phyloP scores from a whole-genome alignment of 1,140 invertebrate species.

The Pteromalus puparum region DNA sequence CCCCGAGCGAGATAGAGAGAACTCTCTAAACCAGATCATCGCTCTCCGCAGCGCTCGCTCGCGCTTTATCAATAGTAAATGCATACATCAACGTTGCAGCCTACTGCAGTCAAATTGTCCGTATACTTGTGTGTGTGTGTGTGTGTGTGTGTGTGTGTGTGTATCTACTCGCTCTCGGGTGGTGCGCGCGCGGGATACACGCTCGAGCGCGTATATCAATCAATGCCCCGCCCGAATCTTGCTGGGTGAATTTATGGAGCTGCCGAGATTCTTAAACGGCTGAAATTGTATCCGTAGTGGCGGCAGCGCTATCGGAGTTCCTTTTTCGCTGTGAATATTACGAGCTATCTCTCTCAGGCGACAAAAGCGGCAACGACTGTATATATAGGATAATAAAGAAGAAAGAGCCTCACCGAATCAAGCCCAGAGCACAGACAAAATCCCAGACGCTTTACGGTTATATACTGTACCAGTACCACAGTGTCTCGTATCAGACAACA shows the following conservation, averaged over 20 bases:
- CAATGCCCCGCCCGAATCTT: not conserved
- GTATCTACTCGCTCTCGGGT: not conserved
- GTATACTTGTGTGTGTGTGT: too few relatives aligned
- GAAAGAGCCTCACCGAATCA: not conserved
- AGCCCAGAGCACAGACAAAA: not conserved
- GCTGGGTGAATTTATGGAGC: not conserved
- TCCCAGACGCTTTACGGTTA: not conserved
- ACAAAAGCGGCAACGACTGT: not conserved
- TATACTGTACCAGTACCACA: too few relatives aligned
- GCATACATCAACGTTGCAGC: slow-evolving; percentile 4
- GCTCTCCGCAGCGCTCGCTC: too few relatives aligned
- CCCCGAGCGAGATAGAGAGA: not conserved
- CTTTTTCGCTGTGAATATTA: not conserved
- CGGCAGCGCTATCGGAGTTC: too few relatives aligned
- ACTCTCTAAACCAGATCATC: not conserved
- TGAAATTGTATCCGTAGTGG: not conserved
- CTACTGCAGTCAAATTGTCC: not conserved
- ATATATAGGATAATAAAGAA: too few relatives aligned
- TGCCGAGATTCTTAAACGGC: not conserved
- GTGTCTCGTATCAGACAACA: not conserved
- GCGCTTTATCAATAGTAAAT: slow-evolving; percentile 13
- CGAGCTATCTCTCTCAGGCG: not conserved
- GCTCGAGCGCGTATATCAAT: not conserved
- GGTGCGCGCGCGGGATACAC: too few relatives aligned
- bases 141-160: too few relatives aligned